Percentiles rank a stretch among this genome's conserved stretches.
These are phyloP conservation scores for Brachyopa scutellaris DNA, from an alignment of 2,888 invertebrate species.

Conservation along the genomic window DNA sequence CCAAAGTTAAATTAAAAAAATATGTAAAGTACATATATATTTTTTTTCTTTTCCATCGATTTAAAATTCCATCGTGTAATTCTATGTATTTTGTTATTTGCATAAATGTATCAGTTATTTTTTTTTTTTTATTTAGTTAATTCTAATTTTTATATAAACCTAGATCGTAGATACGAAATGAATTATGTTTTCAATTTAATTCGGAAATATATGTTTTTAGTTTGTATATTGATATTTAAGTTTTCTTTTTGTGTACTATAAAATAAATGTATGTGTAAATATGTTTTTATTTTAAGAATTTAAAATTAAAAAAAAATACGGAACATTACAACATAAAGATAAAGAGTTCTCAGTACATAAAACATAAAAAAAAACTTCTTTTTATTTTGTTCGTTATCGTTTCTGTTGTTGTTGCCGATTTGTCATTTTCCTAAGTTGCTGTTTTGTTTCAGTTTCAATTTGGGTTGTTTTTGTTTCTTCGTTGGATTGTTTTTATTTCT, in stretches of 20 bases:
- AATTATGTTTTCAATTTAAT: slow-evolving; percentile 33
- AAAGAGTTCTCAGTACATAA: slow-evolving; percentile 44
- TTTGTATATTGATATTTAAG: slow-evolving; percentile 50
- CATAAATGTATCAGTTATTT: slow-evolving; percentile 32
- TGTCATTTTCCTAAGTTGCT: slow-evolving; percentile 3
- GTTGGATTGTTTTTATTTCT: slow-evolving; percentile 1
- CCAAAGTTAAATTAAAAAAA: not conserved
- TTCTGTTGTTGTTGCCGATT: slow-evolving; percentile 15
- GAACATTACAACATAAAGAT: slow-evolving; percentile 50
- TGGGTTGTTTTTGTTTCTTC: slow-evolving; percentile 18
- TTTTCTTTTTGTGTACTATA: slow-evolving; percentile 55
- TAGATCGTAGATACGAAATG: slow-evolving; percentile 19
- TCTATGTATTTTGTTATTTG: slow-evolving; percentile 41
- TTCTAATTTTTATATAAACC: slow-evolving; percentile 23
- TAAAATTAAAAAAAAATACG: slow-evolving; percentile 30
- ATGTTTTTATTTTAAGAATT: slow-evolving; percentile 61
- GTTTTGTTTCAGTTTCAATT: slow-evolving; percentile 23
- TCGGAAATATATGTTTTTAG: slow-evolving; percentile 50
- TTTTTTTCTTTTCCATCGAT: slow-evolving; percentile 58
- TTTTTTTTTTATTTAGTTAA: slow-evolving; percentile 55
- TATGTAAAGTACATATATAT: slow-evolving; percentile 3
- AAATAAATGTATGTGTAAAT: slow-evolving; percentile 55
- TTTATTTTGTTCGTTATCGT: slow-evolving; percentile 33
- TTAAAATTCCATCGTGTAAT: slow-evolving; percentile 65
- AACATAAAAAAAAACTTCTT: slow-evolving; percentile 51